Evolutionary conservation across 2,113 vertebrate genomes (phyloP), one percentile per base, ranked within the genome.

Genomic region (Oncorhynchus gorbuscha): DNA sequence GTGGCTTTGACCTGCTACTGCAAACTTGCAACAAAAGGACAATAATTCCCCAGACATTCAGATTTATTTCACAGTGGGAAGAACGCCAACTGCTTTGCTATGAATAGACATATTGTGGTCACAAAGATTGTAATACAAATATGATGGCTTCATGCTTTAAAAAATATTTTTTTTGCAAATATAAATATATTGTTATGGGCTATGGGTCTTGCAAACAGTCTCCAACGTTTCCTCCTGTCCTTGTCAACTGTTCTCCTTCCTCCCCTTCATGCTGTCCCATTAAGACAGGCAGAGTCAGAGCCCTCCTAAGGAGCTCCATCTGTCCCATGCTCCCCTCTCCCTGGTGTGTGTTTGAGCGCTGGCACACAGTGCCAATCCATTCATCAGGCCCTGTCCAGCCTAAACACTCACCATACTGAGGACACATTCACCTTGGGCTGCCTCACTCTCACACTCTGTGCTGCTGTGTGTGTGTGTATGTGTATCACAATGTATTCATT

Each of bases 341-440:
- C 55, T 59, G 16, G 51, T 61, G 39, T 13, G 61, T 20, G 22
- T 45, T 20, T 24, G 39, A 45, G 9, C 9, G 61, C 61, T 30
- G 59, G 59, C 35, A 39, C 61, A 9, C 61, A 13, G 24, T 45
- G 20, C 5, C 28, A 20, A 66, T 24, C 64, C 45, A 75, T 75
- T 51, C 45, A 67, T 66, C 73, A 75, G 22, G 62, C 73, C 39
- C 73, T 74, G 73, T 28, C 72, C 72, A 35, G 28, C 49, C 72
- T 74, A 74, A 74, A 74, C 72, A 64, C 61, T 16, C 59, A 28
- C 30, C 32, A 39, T 61, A 16, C 72, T 65, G 72, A 65, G 72
- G 72, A 13, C 72, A 65, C 32, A 26, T 64, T 74, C 48, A 71
- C 35, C 76, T 72, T 70, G 58, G 35, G 24, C 67, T 59, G 13